Base-by-base conservation (phyloP, 2,113 vertebrate genomes). In the Pao palembangensis region DNA sequence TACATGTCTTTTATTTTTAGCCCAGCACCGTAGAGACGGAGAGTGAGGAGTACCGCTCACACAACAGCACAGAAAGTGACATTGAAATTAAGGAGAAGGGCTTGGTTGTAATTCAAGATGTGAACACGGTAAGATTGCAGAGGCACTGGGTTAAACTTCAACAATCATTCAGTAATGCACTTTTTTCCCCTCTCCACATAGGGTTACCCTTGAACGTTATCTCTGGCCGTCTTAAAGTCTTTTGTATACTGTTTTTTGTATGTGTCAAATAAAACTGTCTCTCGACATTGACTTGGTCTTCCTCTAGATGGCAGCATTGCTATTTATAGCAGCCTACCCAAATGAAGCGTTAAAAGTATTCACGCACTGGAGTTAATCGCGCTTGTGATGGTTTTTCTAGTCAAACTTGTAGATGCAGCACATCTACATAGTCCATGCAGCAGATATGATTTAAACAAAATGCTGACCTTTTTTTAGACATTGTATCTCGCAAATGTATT, bases 21-120 rank as follows among this genome's bases (percentile, higher is more conserved):
- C 87, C 88, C 8, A 87, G 84, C 55, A 0, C 69, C 0, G 10
- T 86, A 14, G 87, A 92, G 51, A 90, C 83, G 0, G 91, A 91
- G 28, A 94, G 88, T 4, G 93, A 93, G 0, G 94, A 96, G 68
- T 93, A 91, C 48, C 3, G 10, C 23, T 86, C 90, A 0, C 88
- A 89, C n/a, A 93, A 93, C 6, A 68, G 86, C 58, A 94, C 93
- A 0, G 92, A 93, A 51, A 86, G 75, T 1, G 92, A 93, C 16
- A 4, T 93, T 59, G 93, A 94, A 43, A n/a, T 88, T 3, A 15
- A 63, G 1, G 88, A 81, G 28, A 79, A 84, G 19, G 64, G 60
- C 2, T 21, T 78, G 2, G 71, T 73, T 0, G 14, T 75, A 17
- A 85, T 84, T 52, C 75, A 91, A 41, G 88, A 90, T 2, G 67